A percentile compares a stretch with the other conserved stretches of the same genome.
These are phyloP conservation scores for Ypsolopha scabrella DNA, from an alignment of 2,888 invertebrate species.

Conservation along the genomic window DNA sequence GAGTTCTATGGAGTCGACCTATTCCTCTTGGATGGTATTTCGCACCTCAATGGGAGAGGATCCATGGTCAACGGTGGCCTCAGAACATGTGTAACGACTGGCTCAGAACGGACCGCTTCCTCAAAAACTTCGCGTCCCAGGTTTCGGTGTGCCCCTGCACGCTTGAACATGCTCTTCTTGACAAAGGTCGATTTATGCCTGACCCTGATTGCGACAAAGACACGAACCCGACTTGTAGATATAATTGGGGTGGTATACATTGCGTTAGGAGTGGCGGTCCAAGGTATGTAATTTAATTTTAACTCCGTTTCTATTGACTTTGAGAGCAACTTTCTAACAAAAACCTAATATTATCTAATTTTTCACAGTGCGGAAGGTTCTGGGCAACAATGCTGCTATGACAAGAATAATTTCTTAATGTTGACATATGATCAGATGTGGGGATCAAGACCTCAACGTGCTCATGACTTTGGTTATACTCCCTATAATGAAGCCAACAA, in stretches of 20 bases:
- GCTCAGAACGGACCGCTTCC: slow-evolving; percentile 85
- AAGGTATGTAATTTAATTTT: slow-evolving; percentile 72
- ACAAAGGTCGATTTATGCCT: slow-evolving; percentile 93
- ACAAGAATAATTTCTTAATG: slow-evolving; percentile 91
- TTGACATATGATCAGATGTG: slow-evolving; percentile 95
- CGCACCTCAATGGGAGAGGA: slow-evolving; percentile 86
- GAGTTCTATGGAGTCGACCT: slow-evolving; percentile 89
- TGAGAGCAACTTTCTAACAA: neutral
- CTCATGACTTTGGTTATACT: slow-evolving; percentile 90
- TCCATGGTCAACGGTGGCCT: slow-evolving; percentile 86
- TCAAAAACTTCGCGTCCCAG: slow-evolving; percentile 88
- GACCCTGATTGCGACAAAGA: slow-evolving; percentile 93
- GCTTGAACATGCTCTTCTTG: slow-evolving; percentile 88
- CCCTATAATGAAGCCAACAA: slow-evolving; percentile 97
- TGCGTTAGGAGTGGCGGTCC: slow-evolving; percentile 94
- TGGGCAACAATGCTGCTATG: slow-evolving; percentile 98
- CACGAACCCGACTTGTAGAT: slow-evolving; percentile 88
- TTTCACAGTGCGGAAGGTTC: slow-evolving; percentile 81
- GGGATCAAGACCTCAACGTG: slow-evolving; percentile 88
- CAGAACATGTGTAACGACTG: slow-evolving; percentile 88
- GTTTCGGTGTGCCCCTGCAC: slow-evolving; percentile 92
- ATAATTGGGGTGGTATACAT: slow-evolving; percentile 90
- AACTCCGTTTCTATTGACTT: neutral
- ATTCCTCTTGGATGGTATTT: slow-evolving; percentile 96
- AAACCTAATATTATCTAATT: neutral